Evolutionary conservation across 2,888 invertebrate species (phyloP).

Genomic region (Hoplodrina ambigua): DNA sequence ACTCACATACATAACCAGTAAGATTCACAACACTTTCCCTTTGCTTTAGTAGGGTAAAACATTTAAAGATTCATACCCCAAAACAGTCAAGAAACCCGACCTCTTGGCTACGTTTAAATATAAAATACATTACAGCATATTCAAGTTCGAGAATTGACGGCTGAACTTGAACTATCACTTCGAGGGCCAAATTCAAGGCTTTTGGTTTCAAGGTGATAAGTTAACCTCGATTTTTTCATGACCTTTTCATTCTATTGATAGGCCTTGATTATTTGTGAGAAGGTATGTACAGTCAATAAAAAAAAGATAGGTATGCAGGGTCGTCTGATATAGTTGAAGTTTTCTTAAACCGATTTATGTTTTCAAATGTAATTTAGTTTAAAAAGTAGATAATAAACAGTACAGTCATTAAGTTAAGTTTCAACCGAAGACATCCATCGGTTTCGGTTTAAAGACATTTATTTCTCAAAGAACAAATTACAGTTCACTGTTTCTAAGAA

Average conservation of each 20-base stretch:
- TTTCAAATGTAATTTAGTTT: no score
- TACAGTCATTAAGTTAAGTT: no score
- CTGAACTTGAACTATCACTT: slow-evolving; percentile 56
- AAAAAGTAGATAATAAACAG: no score
- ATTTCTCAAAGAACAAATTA: no score
- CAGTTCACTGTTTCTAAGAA: no score
- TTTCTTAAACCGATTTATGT: no score
- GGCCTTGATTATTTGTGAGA: slow-evolving; percentile 19
- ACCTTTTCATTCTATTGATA: slow-evolving; percentile 16
- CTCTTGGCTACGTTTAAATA: slow-evolving; percentile 31
- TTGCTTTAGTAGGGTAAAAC: neutral
- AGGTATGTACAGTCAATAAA: neutral
- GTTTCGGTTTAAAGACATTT: no score
- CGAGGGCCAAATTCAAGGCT: slow-evolving; percentile 38
- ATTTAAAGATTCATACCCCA: slow-evolving; percentile 20
- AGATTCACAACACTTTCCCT: neutral
- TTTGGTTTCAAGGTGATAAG: slow-evolving; percentile 27
- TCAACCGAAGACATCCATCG: no score
- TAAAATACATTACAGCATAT: slow-evolving; percentile 27
- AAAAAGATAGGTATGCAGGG: no score
- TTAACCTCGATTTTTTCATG: slow-evolving; percentile 36
- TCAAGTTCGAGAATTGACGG: slow-evolving; percentile 32
- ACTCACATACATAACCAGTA: neutral
- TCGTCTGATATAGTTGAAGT: no score
- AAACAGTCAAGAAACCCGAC: slow-evolving; percentile 1